phyloP scores from a whole-genome alignment of 2,797 vertebrate genomes.

The Scolopax rusticola region DNA sequence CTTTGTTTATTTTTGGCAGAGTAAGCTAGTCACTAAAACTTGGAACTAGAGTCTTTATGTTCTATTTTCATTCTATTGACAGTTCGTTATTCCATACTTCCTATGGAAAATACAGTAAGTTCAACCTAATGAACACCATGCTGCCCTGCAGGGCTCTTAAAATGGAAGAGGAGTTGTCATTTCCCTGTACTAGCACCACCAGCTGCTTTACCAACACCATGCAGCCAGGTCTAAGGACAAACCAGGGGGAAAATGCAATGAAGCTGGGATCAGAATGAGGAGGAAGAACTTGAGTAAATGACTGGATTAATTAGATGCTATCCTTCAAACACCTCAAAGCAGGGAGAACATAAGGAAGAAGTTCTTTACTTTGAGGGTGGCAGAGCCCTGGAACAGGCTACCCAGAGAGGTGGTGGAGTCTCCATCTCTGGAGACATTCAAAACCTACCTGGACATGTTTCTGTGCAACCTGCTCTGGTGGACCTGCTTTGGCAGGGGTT shows the following conservation, averaged over 20 bases:
- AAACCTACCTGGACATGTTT: too few relatives aligned
- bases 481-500: too few relatives aligned
- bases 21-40: constrained; percentile 10
- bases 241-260: background rate
- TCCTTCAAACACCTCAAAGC: too few relatives aligned
- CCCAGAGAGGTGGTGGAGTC: too few relatives aligned
- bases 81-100: background rate
- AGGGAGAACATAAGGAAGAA: too few relatives aligned
- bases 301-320: too few relatives aligned
- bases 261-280: background rate
- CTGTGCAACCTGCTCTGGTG: too few relatives aligned
- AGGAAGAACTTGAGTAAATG: too few relatives aligned
- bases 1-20: constrained; percentile 40
- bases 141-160: background rate
- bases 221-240: background rate
- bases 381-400: too few relatives aligned
- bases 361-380: too few relatives aligned
- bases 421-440: too few relatives aligned
- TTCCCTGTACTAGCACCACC: background rate
- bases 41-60: constrained; percentile 20
- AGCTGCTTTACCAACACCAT: background rate
- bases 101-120: constrained; percentile 4
- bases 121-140: constrained; percentile 10
- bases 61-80: constrained; percentile 31
- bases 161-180: background rate